Percentiles rank a stretch among this genome's conserved stretches.
Conservation (phyloP, 2,888 invertebrate genomes). For the Drepanosiphum platanoidis region DNA sequence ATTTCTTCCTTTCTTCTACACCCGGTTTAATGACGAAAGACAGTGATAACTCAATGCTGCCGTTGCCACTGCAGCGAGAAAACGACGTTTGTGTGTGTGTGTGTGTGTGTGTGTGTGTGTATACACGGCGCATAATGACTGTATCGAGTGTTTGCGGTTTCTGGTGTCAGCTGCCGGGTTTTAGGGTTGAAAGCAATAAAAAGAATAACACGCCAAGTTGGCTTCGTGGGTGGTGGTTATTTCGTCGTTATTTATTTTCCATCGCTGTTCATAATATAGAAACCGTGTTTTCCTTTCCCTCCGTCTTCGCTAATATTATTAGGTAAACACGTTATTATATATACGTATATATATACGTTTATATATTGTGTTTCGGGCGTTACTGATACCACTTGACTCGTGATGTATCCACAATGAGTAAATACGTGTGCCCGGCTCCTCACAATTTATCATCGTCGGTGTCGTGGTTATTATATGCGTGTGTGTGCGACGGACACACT, state of each 20-base stretch:
- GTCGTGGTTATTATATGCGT: not conserved
- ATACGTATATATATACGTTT: not conserved
- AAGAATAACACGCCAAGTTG: constrained; percentile 29
- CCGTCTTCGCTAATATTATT: constrained; percentile 52
- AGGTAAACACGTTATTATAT: constrained; percentile 36
- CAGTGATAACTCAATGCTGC: constrained; percentile 1
- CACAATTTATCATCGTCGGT: constrained; percentile 43
- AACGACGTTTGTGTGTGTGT: constrained; percentile 16
- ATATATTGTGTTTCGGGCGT: constrained; percentile 20
- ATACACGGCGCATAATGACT: constrained; percentile 27
- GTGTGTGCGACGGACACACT: constrained; percentile 8
- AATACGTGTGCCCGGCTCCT: constrained; percentile 3
- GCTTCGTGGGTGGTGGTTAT: constrained; percentile 58
- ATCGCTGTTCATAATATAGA: constrained; percentile 1
- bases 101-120: too few species aligned
- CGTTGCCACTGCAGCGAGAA: not conserved
- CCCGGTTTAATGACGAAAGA: constrained; percentile 30
- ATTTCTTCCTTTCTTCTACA: not conserved
- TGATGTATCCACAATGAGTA: constrained; percentile 22
- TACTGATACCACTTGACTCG: constrained; percentile 56
- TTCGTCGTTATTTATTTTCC: constrained; percentile 49
- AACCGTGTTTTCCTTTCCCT: not conserved
- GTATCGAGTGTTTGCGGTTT: constrained; percentile 56
- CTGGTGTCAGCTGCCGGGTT: constrained; percentile 54
- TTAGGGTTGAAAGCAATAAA: constrained; percentile 42